These are phyloP conservation scores for Cynaeus angustus DNA, from an alignment of 2,888 invertebrate species.

Conservation along the genomic window DNA sequence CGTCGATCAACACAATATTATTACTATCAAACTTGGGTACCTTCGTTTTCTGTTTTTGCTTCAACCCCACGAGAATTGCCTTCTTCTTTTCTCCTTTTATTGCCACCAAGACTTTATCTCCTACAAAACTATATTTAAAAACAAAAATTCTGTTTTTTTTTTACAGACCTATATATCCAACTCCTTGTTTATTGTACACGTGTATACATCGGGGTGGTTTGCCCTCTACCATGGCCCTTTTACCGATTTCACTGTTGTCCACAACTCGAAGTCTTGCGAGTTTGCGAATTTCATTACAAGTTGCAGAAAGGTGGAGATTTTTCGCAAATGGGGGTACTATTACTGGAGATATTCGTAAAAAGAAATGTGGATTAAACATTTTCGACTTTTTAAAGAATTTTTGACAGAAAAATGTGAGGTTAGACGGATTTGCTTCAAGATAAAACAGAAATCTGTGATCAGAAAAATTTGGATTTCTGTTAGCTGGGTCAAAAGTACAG, in stretches of 20 bases:
- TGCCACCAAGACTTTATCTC: constrained; percentile 93
- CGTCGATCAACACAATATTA: constrained; percentile 96
- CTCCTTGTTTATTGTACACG: constrained; percentile 87
- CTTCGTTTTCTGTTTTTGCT: constrained; percentile 85
- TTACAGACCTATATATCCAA: constrained; percentile 76
- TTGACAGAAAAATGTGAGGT: not conserved
- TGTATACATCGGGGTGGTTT: constrained; percentile 95
- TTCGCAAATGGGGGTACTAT: not conserved
- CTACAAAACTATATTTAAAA: constrained; percentile 66
- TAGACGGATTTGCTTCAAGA: not conserved
- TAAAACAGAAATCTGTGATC: constrained; percentile 2
- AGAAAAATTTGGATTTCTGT: no score
- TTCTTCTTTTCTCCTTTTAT: constrained; percentile 98
- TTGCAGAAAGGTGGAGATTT: constrained; percentile 76
- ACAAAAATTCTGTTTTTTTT: not conserved
- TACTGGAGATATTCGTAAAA: not conserved
- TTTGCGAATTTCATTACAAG: constrained; percentile 80
- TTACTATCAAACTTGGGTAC: constrained; percentile 96
- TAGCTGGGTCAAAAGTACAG: no score
- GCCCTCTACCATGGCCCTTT: constrained; percentile 94
- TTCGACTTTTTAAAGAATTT: not conserved
- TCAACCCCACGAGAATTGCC: constrained; percentile 91
- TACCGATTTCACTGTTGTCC: constrained; percentile 97
- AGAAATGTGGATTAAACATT: constrained; percentile 5
- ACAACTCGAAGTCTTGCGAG: constrained; percentile 91